Percentiles rank a stretch among this genome's conserved stretches.
These are phyloP conservation scores for Aphelocoma californica DNA, from an alignment of 2,797 vertebrate genomes.

Conservation along the genomic window DNA sequence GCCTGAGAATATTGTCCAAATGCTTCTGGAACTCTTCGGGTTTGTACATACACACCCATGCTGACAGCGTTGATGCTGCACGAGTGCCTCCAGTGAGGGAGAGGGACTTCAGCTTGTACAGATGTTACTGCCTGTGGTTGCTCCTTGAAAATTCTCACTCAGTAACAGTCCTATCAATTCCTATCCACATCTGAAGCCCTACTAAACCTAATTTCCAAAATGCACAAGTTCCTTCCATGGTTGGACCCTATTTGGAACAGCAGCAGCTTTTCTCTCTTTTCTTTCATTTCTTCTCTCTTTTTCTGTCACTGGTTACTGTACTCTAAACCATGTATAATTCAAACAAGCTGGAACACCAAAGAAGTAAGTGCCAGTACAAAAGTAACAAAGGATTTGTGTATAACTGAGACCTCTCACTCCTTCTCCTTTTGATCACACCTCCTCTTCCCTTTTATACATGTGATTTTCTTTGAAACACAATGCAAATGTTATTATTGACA, in stretches of 20 bases:
- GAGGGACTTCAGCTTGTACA: background rate
- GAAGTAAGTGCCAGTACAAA: background rate
- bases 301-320: background rate
- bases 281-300: background rate
- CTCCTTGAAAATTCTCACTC: background rate
- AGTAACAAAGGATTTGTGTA: background rate
- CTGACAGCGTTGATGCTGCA: background rate
- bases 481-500: background rate
- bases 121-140: background rate
- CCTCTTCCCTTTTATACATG: background rate
- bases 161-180: background rate
- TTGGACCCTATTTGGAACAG: background rate
- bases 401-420: background rate
- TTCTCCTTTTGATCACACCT: background rate
- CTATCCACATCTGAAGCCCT: background rate
- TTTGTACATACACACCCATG: background rate
- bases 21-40: background rate
- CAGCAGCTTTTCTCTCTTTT: background rate
- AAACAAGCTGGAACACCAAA: conserved; percentile 15
- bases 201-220: background rate
- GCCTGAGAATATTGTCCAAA: background rate
- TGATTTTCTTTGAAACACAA: background rate
- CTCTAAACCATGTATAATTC: background rate
- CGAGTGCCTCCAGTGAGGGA: background rate
- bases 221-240: background rate